Conservation (phyloP, 2,888 invertebrate species). For the Volucella inanis region DNA sequence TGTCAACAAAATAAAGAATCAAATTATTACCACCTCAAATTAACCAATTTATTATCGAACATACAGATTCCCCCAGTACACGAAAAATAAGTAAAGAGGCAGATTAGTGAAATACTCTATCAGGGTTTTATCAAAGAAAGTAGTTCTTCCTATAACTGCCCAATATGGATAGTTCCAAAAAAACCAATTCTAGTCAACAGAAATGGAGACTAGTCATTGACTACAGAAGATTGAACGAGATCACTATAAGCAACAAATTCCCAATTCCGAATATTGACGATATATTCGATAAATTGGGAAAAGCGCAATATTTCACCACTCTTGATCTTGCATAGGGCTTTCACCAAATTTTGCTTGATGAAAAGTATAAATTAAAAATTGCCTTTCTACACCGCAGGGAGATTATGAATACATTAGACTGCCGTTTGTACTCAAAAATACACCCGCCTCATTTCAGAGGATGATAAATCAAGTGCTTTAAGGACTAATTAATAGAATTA, state of each 20-base stretch:
- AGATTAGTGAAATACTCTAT: too few relatives aligned
- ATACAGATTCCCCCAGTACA: too few relatives aligned
- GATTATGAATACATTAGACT: conserved; percentile 26
- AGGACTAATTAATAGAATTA: conserved; percentile 38
- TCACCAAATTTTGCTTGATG: conserved; percentile 51
- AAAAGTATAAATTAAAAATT: conserved; percentile 47
- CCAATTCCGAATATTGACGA: conserved; percentile 66
- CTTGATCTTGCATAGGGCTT: conserved; percentile 61
- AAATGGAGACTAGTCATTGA: conserved; percentile 51
- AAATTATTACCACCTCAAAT: too few relatives aligned
- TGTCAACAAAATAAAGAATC: too few relatives aligned
- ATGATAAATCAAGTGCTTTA: conserved; percentile 44
- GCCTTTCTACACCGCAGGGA: conserved; percentile 39
- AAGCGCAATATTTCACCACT: conserved; percentile 60
- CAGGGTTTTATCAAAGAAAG: too few relatives aligned
- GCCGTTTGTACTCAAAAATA: conserved; percentile 35
- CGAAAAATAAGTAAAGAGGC: too few relatives aligned
- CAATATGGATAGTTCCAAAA: too few relatives aligned
- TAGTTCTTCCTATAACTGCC: too few relatives aligned
- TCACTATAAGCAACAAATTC: conserved; percentile 64
- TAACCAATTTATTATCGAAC: too few relatives aligned
- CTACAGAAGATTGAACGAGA: conserved; percentile 3
- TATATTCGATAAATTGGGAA: conserved; percentile 54
- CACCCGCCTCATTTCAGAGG: conserved; percentile 46
- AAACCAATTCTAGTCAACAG: too few relatives aligned